These are phyloP conservation scores for Aethes cnicana DNA, from an alignment of 2,888 invertebrate genomes.

Conservation along the genomic window DNA sequence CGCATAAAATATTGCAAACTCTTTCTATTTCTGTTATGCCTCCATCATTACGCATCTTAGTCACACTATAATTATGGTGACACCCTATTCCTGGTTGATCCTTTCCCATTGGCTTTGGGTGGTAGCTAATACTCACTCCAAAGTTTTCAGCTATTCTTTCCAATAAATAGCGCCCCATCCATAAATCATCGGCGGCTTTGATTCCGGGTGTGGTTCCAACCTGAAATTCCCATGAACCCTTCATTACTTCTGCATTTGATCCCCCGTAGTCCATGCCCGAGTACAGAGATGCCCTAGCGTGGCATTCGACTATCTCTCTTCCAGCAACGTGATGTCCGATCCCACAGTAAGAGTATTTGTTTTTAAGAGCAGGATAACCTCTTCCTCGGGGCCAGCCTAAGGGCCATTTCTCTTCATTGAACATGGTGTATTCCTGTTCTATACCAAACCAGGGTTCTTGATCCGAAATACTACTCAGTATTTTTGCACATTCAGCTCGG, in stretches of 20 bases:
- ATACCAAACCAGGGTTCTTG: conserved; percentile 94
- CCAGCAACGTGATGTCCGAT: conserved; percentile 96
- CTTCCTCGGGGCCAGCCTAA: conserved; percentile 96
- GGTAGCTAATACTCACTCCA: conserved; percentile 86
- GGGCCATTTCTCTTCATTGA: conserved; percentile 92
- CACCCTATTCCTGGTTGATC: conserved; percentile 94
- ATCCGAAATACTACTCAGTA: conserved; percentile 75
- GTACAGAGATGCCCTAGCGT: conserved; percentile 91
- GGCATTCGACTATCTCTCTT: conserved; percentile 96
- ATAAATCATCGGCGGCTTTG: conserved; percentile 91
- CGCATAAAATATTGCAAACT: conserved; percentile 88
- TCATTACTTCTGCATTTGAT: conserved; percentile 99
- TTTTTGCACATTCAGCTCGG: conserved; percentile 85
- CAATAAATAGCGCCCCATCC: conserved; percentile 92
- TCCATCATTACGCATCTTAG: conserved; percentile 89
- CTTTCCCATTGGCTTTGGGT: conserved; percentile 89
- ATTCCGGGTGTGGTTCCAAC: conserved; percentile 96
- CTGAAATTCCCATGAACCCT: conserved; percentile 95
- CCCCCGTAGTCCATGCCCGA: conserved; percentile 96
- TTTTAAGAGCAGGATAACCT: conserved; percentile 90
- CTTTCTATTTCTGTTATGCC: conserved; percentile 90
- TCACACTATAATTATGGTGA: conserved; percentile 95
- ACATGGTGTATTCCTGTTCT: conserved; percentile 94
- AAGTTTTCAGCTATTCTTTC: conserved; percentile 93
- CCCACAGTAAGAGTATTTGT: conserved; percentile 93